Evolutionary conservation across 2,888 invertebrate genomes (phyloP).

Genomic region (Teleiodes luculella): DNA sequence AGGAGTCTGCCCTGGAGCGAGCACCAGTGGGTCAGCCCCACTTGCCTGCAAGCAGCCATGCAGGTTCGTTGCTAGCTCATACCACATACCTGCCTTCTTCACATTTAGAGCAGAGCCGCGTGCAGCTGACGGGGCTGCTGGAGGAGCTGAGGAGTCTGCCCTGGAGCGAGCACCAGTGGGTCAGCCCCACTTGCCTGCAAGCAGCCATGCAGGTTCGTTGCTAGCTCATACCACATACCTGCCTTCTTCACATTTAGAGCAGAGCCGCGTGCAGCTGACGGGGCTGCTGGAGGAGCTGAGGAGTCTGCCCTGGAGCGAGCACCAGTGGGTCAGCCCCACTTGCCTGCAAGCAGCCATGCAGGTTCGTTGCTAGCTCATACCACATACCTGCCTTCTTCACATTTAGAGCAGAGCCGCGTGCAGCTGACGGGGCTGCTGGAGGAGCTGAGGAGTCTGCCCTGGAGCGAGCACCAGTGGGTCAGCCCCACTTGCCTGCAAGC

Average conservation of each 20-base stretch:
- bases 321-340: conserved; percentile 48
- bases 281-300: conserved; percentile 39
- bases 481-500: no score
- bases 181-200: conserved; percentile 35
- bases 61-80: no score
- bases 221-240: no score
- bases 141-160: conserved; percentile 40
- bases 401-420: no score
- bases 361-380: no score
- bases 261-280: conserved; percentile 38
- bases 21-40: conserved; percentile 49
- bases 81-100: no score
- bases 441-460: no score
- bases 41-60: conserved; percentile 28
- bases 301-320: conserved; percentile 47
- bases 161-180: conserved; percentile 55
- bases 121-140: conserved; percentile 41
- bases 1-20: conserved; percentile 47
- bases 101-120: conserved; percentile 39
- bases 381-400: no score
- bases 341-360: conserved; percentile 27
- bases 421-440: no score
- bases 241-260: no score
- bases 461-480: no score
- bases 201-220: no score